Evolutionary conservation across 2,797 vertebrate genomes (phyloP).

Genomic region (Apogon hyalosoma): DNA sequence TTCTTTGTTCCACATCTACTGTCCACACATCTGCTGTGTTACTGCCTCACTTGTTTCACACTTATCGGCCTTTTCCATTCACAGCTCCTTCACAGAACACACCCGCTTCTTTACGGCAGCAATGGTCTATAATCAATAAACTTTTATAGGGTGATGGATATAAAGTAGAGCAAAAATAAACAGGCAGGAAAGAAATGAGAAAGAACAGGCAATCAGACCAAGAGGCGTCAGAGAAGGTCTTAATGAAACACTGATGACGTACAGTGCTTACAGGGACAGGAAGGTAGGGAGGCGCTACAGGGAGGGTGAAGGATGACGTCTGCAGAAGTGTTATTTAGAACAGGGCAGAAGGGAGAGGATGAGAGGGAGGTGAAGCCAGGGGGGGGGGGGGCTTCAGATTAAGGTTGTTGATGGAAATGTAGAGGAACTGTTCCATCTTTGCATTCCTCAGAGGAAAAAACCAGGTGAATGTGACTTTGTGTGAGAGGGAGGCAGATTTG

Average conservation of each 20-base stretch:
- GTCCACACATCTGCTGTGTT: conserved; percentile 2
- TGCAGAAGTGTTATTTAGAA: not conserved
- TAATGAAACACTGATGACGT: conserved; percentile 32
- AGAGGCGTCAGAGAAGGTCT: conserved; percentile 10
- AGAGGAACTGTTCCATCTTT: conserved; percentile 35
- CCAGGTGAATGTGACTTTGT: conserved; percentile 12
- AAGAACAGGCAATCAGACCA: conserved; percentile 21
- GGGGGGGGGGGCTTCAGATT: too few species aligned
- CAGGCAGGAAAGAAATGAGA: conserved; percentile 35
- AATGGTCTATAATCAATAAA: conserved; percentile 45
- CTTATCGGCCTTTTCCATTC: conserved; percentile 24
- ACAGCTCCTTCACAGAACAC: conserved; percentile 23
- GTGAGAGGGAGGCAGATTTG: conserved; percentile 16
- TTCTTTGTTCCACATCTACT: not conserved
- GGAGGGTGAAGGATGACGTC: not conserved
- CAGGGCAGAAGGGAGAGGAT: not conserved
- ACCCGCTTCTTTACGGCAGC: conserved; percentile 28
- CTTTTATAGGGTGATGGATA: conserved; percentile 38
- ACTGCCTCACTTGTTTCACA: conserved; percentile 21
- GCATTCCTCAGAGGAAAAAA: conserved; percentile 50
- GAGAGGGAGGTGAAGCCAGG: not conserved
- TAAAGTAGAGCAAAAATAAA: conserved; percentile 42
- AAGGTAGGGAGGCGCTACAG: not conserved
- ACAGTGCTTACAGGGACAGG: not conserved
- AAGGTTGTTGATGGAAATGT: conserved; percentile 33